Evolutionary conservation across 2,888 invertebrate species (phyloP).

Genomic region (Mystacides longicornis): DNA sequence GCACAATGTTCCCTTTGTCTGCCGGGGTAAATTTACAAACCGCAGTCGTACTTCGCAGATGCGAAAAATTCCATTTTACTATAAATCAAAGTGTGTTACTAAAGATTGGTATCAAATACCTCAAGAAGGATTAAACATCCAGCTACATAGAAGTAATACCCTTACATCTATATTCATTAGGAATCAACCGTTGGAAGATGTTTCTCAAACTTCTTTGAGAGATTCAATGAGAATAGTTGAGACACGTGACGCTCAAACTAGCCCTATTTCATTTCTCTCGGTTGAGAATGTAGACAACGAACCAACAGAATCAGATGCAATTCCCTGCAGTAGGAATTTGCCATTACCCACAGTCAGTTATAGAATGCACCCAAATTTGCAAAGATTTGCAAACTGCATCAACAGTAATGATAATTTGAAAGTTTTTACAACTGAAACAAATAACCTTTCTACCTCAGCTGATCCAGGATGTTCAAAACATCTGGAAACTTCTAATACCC

Average conservation of each 20-base stretch:
- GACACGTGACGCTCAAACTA: constrained; percentile 19
- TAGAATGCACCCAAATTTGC: neutral
- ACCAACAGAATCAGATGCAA: no score
- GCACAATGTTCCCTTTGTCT: constrained; percentile 15
- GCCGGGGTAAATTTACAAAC: neutral
- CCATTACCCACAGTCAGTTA: no score
- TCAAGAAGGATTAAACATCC: constrained; percentile 16
- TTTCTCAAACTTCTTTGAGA: neutral
- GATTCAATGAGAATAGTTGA: constrained; percentile 5
- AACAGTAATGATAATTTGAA: no score
- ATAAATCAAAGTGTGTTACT: constrained; percentile 17
- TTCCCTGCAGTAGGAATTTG: no score
- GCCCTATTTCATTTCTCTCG: constrained; percentile 10
- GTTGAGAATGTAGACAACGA: neutral
- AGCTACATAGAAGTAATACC: constrained; percentile 11
- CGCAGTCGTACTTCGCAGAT: neutral
- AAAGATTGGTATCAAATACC: constrained; percentile 5
- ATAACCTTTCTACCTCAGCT: no score
- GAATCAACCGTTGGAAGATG: constrained; percentile 12
- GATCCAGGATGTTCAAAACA: no score
- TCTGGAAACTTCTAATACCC: no score
- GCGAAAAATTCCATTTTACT: constrained; percentile 16
- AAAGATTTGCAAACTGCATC: neutral
- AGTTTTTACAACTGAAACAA: no score
- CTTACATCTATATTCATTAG: constrained; percentile 11